Evolutionary conservation across 2,113 vertebrate species (phyloP).

Genomic region (Corapipo altera): DNA sequence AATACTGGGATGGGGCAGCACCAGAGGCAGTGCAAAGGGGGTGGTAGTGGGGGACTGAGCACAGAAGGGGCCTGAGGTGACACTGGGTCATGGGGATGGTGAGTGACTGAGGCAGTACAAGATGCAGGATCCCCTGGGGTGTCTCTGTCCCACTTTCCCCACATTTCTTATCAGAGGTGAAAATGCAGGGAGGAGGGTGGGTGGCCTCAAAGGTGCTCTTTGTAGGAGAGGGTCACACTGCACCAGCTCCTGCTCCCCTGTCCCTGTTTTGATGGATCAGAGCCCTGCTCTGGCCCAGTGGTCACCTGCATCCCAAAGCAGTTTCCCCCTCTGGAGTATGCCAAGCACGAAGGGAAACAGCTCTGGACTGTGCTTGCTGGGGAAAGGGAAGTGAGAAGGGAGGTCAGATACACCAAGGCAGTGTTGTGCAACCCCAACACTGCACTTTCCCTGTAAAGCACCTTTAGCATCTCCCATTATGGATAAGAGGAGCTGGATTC

Average conservation of each 20-base stretch:
- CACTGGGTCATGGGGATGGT: neutral
- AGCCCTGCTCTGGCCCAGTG: neutral
- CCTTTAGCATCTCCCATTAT: neutral
- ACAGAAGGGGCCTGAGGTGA: neutral
- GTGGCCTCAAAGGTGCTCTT: neutral
- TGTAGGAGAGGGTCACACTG: neutral
- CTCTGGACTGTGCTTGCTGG: neutral
- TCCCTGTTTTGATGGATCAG: neutral
- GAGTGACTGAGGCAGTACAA: neutral
- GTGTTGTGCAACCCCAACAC: accelerated
- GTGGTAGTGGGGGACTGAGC: neutral
- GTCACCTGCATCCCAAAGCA: neutral
- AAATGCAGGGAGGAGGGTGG: accelerated
- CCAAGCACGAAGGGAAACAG: neutral
- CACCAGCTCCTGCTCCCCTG: neutral
- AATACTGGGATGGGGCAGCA: accelerated
- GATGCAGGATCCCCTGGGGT: neutral
- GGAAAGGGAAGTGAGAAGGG: neutral
- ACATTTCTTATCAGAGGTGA: neutral
- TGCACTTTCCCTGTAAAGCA: neutral
- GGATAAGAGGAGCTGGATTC: neutral
- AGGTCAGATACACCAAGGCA: accelerated
- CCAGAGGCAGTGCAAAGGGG: neutral
- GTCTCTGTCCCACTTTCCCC: neutral
- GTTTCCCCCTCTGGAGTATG: neutral